Evolutionary conservation across 2,113 vertebrate genomes (phyloP).

Genomic region (Tinamus guttatus): DNA sequence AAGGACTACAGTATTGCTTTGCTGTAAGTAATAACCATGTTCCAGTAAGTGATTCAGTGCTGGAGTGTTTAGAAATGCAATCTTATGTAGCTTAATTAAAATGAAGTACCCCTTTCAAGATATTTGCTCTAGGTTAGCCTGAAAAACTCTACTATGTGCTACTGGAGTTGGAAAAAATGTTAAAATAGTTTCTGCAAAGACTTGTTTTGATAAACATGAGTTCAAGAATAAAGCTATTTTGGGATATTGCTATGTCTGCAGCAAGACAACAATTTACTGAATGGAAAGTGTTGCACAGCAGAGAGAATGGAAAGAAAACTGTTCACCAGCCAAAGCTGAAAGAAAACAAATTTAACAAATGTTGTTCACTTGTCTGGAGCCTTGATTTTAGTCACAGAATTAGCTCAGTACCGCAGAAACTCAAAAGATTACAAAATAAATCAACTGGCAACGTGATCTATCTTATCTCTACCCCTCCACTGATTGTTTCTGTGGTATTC

Average conservation of each 20-base stretch:
- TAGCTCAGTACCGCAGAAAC: not conserved
- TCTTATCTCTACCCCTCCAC: not conserved
- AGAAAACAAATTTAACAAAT: constrained; percentile 47
- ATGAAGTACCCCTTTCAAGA: constrained; percentile 58
- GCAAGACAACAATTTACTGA: constrained; percentile 60
- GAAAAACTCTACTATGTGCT: constrained; percentile 69
- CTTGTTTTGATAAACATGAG: constrained; percentile 68
- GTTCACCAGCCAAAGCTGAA: constrained; percentile 44
- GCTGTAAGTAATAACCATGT: constrained; percentile 64
- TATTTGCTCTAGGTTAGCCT: constrained; percentile 61
- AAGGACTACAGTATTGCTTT: constrained; percentile 66
- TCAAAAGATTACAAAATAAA: constrained; percentile 1
- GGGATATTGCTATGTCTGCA: constrained; percentile 47
- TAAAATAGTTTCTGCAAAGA: constrained; percentile 64
- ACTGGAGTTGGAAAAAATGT: constrained; percentile 49
- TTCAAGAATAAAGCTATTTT: constrained; percentile 63
- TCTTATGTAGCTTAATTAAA: constrained; percentile 73
- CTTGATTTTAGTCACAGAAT: constrained; percentile 18
- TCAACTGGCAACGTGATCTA: not conserved
- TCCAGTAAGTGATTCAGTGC: constrained; percentile 64
- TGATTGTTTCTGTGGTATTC: not conserved
- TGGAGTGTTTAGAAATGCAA: constrained; percentile 58
- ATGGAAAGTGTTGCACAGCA: constrained; percentile 64
- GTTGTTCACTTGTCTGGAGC: constrained; percentile 56
- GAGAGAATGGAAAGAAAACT: constrained; percentile 69